Percentiles rank a stretch among this genome's conserved stretches.
phyloP scores from a whole-genome alignment of 64 coral and sea anemone species.

The Actinia equina region DNA sequence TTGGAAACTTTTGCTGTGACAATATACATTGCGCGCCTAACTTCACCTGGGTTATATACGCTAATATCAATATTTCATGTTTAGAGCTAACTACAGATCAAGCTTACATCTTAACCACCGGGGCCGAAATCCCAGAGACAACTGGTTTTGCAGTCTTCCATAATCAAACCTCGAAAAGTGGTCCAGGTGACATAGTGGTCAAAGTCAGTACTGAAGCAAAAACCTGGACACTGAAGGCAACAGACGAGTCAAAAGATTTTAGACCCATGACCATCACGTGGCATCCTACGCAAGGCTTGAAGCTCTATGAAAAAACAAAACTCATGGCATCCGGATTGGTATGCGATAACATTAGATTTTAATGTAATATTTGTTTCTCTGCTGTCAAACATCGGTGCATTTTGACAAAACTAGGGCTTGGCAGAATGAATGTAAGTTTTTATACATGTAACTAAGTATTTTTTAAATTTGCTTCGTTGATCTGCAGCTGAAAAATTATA shows the following conservation, averaged over 20 bases:
- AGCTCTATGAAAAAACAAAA: not conserved
- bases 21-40: no score
- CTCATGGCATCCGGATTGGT: not conserved
- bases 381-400: no score
- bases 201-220: not conserved
- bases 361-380: no score
- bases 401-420: no score
- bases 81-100: not conserved
- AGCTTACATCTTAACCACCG: not conserved
- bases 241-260: not conserved
- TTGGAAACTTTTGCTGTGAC: no score
- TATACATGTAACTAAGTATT: no score
- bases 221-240: not conserved
- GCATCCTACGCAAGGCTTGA: not conserved
- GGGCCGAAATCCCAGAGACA: not conserved
- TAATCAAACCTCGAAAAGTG: not conserved
- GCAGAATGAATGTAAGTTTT: no score
- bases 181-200: not conserved
- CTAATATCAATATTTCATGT: not conserved
- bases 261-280: conserved; percentile 12
- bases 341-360: not conserved
- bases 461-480: no score
- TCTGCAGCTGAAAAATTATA: no score
- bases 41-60: no score
- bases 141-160: not conserved